Evolutionary conservation across 2,113 vertebrate genomes (phyloP), one percentile per base, ranked within the genome.

Genomic region (Tyrannus savana): DNA sequence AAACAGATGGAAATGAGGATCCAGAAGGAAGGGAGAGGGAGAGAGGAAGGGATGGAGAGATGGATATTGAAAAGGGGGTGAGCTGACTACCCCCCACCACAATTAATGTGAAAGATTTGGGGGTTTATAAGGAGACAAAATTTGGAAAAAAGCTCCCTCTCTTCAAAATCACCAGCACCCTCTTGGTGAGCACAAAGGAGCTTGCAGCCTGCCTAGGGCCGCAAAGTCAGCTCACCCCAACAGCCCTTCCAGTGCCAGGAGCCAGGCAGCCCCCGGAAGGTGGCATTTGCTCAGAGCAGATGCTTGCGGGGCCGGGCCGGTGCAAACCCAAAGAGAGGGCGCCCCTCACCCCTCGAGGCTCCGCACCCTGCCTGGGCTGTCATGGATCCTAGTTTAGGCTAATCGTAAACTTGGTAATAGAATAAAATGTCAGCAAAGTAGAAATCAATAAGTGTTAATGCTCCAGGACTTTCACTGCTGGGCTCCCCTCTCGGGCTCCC

Each of bases 1-100:
- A 97, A 98, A 97, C 96, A 98, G 97, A 97, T 97, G 97, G 97
- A 98, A 97, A 97, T 96, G 97, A 97, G 94, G 77, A 77, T 91
- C 80, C 52, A 35, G 69, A 67, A 24, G 35, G 55, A 49, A 72
- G 35, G 23, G n/a, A 64, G 55, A 63, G 41, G 33, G 33, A 35
- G 37, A 64, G 59, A 63, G 44, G 30, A 76, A 64, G 30, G 41
- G 56, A 78, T 13, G 58, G 66, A 67, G 56, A 66, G 41, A 62
- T 7, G 53, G 64, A 66, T 53, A 22, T 10, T 13, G 44, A 49
- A 68, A 88, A 56, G 8, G 17, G 25, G 19, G 25, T 19, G n/a
- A 84, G 21, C 12, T 37, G 58, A 76, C 44, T 58, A 13, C 30
- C 41, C 19, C 19, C 19, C 11, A 18, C 19, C 37, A 12, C n/a